Conservation (phyloP, 2,888 invertebrate species). For the Nemotelus pantherinus region DNA sequence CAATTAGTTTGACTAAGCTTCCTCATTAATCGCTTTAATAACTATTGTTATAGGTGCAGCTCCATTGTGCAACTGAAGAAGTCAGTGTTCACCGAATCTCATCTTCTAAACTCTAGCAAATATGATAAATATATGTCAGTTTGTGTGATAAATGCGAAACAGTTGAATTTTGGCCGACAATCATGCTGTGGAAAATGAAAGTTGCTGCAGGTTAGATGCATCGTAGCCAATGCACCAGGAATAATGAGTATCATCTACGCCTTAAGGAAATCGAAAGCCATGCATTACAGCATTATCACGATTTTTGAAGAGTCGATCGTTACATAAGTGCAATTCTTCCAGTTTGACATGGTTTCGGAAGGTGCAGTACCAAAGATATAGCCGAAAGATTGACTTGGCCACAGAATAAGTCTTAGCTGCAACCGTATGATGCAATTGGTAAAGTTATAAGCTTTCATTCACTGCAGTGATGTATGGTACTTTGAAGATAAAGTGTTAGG, state of each 20-base stretch:
- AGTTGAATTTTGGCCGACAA: too few relatives aligned
- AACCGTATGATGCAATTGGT: background rate
- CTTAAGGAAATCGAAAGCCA: conserved; percentile 31
- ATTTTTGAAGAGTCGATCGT: background rate
- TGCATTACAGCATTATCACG: conserved; percentile 37
- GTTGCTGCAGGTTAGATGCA: background rate
- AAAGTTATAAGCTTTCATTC: background rate
- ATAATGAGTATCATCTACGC: conserved; percentile 29
- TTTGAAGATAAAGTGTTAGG: too few relatives aligned
- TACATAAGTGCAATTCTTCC: conserved; percentile 26
- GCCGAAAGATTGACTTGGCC: conserved; percentile 20
- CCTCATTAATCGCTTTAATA: too few relatives aligned
- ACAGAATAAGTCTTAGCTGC: background rate
- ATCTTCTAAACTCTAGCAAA: too few relatives aligned
- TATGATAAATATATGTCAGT: too few relatives aligned
- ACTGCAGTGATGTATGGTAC: too few relatives aligned
- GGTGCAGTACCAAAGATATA: background rate
- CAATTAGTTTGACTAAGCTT: too few relatives aligned
- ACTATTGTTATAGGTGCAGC: too few relatives aligned
- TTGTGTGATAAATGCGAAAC: too few relatives aligned
- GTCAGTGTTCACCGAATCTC: too few relatives aligned
- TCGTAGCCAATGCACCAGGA: background rate
- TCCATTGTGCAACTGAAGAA: too few relatives aligned
- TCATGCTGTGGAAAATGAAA: background rate
- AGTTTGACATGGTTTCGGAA: conserved; percentile 11